These are phyloP conservation scores for Nixonia krombeini DNA, from an alignment of 1,140 invertebrate genomes.

Conservation along the genomic window DNA sequence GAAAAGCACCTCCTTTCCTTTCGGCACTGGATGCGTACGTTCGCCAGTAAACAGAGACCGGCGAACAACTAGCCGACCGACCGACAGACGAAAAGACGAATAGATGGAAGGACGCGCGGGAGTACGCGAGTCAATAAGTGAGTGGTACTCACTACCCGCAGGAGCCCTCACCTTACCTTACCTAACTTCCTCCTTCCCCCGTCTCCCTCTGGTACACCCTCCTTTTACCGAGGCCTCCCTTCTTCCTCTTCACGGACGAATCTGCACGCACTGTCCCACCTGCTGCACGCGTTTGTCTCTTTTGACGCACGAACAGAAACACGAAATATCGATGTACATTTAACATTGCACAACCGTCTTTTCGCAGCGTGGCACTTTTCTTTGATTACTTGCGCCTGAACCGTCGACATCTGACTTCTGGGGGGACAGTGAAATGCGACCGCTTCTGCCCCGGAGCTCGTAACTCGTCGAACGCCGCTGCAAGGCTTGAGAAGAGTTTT, in stretches of 20 bases:
- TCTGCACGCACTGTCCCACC: slow-evolving; percentile 40
- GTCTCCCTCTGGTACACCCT: slow-evolving; percentile 16
- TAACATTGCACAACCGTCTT: too few relatives aligned
- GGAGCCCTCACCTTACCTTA: slow-evolving; percentile 58
- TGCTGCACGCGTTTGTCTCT: slow-evolving; percentile 12
- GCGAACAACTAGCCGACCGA: slow-evolving; percentile 44
- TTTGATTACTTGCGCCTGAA: too few relatives aligned
- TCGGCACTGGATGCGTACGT: slow-evolving; percentile 22
- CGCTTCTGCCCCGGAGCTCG: too few relatives aligned
- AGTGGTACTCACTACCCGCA: slow-evolving; percentile 56
- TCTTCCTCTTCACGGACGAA: slow-evolving; percentile 50
- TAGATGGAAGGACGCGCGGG: slow-evolving; percentile 51
- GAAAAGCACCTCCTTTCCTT: slow-evolving; percentile 16
- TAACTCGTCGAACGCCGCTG: too few relatives aligned
- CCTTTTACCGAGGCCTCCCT: slow-evolving; percentile 46
- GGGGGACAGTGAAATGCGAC: too few relatives aligned
- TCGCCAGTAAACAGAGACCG: slow-evolving; percentile 12
- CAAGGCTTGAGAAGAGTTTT: too few relatives aligned
- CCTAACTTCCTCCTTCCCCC: slow-evolving; percentile 46
- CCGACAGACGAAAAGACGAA: slow-evolving; percentile 49
- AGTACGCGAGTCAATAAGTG: slow-evolving; percentile 63
- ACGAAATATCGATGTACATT: too few relatives aligned
- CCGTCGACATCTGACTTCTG: too few relatives aligned
- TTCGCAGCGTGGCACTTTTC: too few relatives aligned
- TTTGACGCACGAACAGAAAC: background rate